Conservation (phyloP, 2,888 invertebrate species). For the Magallana nippona region DNA sequence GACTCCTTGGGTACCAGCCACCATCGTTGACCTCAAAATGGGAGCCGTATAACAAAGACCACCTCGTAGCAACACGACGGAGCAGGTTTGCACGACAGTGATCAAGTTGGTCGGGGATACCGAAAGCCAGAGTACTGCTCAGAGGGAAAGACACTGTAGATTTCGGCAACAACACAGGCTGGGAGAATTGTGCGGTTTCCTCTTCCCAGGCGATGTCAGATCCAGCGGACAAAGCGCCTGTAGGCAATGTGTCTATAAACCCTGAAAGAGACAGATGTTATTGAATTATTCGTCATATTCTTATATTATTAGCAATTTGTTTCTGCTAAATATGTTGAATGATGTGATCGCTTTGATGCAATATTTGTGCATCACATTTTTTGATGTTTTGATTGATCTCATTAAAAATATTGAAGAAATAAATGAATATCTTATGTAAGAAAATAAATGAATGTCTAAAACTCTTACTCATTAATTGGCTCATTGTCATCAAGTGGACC, state of each 20-base stretch:
- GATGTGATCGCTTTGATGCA: too few species aligned
- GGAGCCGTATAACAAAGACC: slow-evolving; percentile 6
- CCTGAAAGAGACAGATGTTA: not conserved
- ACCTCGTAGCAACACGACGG: not conserved
- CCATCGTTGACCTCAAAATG: slow-evolving; percentile 11
- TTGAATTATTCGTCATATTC: not conserved
- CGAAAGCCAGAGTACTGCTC: slow-evolving; percentile 43
- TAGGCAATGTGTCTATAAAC: slow-evolving; percentile 42
- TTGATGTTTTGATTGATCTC: not conserved
- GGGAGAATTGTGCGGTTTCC: slow-evolving; percentile 40
- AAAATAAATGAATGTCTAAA: not conserved
- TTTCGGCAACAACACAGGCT: slow-evolving; percentile 38
- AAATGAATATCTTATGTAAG: not conserved
- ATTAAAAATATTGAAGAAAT: not conserved
- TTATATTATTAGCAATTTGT: not conserved
- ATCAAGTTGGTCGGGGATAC: slow-evolving; percentile 13
- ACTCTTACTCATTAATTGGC: slow-evolving; percentile 42
- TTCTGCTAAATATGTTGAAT: not conserved
- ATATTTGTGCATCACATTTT: too few species aligned
- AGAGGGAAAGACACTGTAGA: slow-evolving; percentile 37
- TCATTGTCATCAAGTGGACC: slow-evolving; percentile 40
- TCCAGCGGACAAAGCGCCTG: slow-evolving; percentile 40
- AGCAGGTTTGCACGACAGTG: not conserved
- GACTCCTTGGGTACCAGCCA: not conserved
- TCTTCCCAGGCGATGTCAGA: slow-evolving; percentile 36